Conservation (phyloP, 37 sponge, comb jelly and placozoan genomes). For the Eunapius fragilis region DNA sequence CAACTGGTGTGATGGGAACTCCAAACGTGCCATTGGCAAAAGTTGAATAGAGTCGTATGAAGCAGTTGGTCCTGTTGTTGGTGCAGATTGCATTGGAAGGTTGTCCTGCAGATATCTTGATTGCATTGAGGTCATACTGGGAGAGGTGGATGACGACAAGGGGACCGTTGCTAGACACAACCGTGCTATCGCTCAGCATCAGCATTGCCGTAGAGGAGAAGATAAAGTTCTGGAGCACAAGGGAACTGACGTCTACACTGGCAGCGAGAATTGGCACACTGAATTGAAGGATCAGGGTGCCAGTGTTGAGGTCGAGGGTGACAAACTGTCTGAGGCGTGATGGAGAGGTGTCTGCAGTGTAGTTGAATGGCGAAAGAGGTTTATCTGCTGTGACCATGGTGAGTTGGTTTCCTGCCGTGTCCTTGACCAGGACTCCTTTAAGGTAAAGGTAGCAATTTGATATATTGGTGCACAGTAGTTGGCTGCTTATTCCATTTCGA, state of each 20-base stretch:
- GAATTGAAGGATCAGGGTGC: conserved; percentile 68
- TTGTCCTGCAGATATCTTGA: conserved; percentile 48
- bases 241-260: conserved; percentile 54
- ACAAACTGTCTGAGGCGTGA: conserved; percentile 59
- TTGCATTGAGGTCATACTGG: conserved; percentile 67
- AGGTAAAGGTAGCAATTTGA: conserved; percentile 57
- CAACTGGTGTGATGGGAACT: conserved; percentile 58
- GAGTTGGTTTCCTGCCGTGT: conserved; percentile 76
- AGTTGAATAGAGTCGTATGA: conserved; percentile 56
- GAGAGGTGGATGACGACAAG: conserved; percentile 56
- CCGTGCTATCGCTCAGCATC: conserved; percentile 66
- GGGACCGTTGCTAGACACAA: conserved; percentile 65
- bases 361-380: conserved; percentile 24
- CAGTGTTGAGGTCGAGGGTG: conserved; percentile 77
- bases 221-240: conserved; percentile 67
- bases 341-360: conserved; percentile 58
- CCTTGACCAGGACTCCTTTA: conserved; percentile 52
- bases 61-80: conserved; percentile 53
- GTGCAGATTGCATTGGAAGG: conserved; percentile 31
- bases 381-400: conserved; percentile 8
- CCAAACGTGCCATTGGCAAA: conserved; percentile 91
- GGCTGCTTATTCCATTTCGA: conserved; percentile 74
- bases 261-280: conserved; percentile 78
- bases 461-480: conserved; percentile 58
- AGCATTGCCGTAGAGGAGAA: conserved; percentile 24